Percentiles rank a stretch among this genome's conserved stretches.
Evolutionary conservation across 2,113 vertebrate species (phyloP).

Genomic region (Sclerurus mexicanus): DNA sequence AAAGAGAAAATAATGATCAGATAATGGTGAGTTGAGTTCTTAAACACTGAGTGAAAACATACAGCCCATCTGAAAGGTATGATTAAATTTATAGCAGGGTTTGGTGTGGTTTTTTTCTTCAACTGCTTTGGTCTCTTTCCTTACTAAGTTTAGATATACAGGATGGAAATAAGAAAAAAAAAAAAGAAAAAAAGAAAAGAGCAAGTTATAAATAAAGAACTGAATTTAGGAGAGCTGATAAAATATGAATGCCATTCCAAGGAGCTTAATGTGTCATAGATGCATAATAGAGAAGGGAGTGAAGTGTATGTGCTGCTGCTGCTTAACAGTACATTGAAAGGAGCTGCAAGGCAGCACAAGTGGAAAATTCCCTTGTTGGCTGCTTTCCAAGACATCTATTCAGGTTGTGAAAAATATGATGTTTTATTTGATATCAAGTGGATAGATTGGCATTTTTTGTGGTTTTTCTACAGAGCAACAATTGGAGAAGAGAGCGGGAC

Average conservation of each 20-base stretch:
- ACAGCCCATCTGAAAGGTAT: neutral
- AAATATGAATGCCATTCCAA: constrained; percentile 66
- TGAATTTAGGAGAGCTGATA: constrained; percentile 50
- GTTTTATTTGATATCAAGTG: constrained; percentile 38
- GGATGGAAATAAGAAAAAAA: neutral
- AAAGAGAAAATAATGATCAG: neutral
- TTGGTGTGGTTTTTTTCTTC: neutral
- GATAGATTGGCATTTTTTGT: neutral
- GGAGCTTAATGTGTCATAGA: constrained; percentile 57
- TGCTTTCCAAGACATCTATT: constrained; percentile 36
- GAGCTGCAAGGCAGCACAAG: constrained; percentile 39
- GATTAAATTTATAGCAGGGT: constrained; percentile 1
- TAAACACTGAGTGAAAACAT: neutral
- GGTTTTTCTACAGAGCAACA: neutral
- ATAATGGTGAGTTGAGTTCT: neutral
- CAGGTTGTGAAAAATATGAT: constrained; percentile 45
- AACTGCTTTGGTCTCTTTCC: constrained; percentile 8
- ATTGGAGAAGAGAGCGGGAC: neutral
- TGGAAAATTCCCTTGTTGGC: constrained; percentile 47
- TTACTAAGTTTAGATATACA: constrained; percentile 27
- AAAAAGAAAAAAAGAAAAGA: neutral
- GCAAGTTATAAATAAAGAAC: constrained; percentile 40
- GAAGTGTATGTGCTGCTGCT: constrained; percentile 37
- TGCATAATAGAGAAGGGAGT: constrained; percentile 51
- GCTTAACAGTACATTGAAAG: constrained; percentile 41